These are phyloP conservation scores for Cyclophora albipunctata DNA, from an alignment of 2,888 invertebrate genomes.

Conservation along the genomic window DNA sequence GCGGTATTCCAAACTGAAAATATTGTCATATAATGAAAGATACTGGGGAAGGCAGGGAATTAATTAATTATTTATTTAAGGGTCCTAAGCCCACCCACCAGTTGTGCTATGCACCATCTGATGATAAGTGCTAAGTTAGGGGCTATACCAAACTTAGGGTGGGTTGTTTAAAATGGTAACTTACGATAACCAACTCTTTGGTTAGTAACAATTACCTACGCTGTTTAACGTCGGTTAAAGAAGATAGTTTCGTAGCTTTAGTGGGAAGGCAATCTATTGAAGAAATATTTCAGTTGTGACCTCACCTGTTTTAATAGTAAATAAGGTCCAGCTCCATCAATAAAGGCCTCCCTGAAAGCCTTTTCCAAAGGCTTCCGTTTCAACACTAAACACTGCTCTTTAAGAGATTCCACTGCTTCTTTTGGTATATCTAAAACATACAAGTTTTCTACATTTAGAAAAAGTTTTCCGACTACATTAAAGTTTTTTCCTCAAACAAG, in stretches of 20 bases:
- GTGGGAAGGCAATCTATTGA: no score
- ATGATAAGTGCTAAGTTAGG: no score
- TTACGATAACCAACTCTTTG: no score
- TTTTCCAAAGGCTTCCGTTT: slow-evolving; percentile 45
- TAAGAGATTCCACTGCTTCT: slow-evolving; percentile 32
- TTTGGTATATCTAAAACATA: slow-evolving; percentile 41
- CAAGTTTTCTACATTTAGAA: no score
- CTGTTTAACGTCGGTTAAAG: not conserved
- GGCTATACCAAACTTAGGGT: no score
- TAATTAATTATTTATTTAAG: no score
- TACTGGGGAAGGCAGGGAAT: no score
- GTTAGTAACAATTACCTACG: not conserved
- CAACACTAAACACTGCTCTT: slow-evolving; percentile 44
- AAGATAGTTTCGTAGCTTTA: not conserved
- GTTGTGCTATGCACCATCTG: no score
- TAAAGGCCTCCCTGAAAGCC: slow-evolving; percentile 53
- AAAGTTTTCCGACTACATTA: no score
- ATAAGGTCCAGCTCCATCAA: slow-evolving; percentile 45
- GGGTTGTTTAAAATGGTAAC: no score
- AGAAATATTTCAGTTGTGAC: not conserved
- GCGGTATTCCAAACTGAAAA: slow-evolving; percentile 26
- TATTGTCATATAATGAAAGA: not conserved
- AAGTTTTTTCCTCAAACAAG: no score
- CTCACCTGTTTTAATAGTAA: slow-evolving; percentile 44
- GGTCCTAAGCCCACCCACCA: no score